Evolutionary conservation across 2,888 invertebrate species (phyloP).

Genomic region (Apodemia hepburni): DNA sequence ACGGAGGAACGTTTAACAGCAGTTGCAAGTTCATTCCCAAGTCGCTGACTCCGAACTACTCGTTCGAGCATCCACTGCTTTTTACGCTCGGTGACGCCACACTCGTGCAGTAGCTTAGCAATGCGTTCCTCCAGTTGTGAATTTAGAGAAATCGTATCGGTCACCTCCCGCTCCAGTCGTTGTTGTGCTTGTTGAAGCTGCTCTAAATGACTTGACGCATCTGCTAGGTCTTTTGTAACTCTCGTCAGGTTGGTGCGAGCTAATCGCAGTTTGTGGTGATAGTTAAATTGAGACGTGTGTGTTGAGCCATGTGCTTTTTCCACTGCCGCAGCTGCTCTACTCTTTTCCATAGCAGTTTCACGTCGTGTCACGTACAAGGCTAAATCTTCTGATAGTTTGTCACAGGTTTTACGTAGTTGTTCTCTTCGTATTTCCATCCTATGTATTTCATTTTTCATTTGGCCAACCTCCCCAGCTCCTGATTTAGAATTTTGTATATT

Average conservation of each 20-base stretch:
- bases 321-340: conserved; percentile 58
- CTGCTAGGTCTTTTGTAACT: conserved; percentile 43
- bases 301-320: conserved; percentile 53
- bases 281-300: conserved; percentile 53
- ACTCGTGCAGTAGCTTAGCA: conserved; percentile 54
- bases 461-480: conserved; percentile 85
- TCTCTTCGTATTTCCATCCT: conserved; percentile 86
- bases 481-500: conserved; percentile 83
- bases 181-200: not conserved
- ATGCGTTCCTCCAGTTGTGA: conserved; percentile 58
- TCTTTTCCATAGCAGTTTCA: conserved; percentile 62
- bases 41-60: conserved; percentile 85
- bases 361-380: conserved; percentile 65
- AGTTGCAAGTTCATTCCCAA: conserved; percentile 80
- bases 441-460: conserved; percentile 90
- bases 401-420: conserved; percentile 65
- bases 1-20: conserved; percentile 61
- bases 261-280: conserved; percentile 63
- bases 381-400: conserved; percentile 65
- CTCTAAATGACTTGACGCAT: not conserved
- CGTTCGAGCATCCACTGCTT: conserved; percentile 75
- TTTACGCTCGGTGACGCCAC: conserved; percentile 49
- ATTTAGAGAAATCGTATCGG: conserved; percentile 46
- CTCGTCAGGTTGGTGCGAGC: conserved; percentile 60
- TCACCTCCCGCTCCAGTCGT: conserved; percentile 38